Percentiles rank a stretch among this genome's conserved stretches.
Evolutionary conservation across 2,888 invertebrate species (phyloP).

Genomic region (Limnephilus rhombicus): DNA sequence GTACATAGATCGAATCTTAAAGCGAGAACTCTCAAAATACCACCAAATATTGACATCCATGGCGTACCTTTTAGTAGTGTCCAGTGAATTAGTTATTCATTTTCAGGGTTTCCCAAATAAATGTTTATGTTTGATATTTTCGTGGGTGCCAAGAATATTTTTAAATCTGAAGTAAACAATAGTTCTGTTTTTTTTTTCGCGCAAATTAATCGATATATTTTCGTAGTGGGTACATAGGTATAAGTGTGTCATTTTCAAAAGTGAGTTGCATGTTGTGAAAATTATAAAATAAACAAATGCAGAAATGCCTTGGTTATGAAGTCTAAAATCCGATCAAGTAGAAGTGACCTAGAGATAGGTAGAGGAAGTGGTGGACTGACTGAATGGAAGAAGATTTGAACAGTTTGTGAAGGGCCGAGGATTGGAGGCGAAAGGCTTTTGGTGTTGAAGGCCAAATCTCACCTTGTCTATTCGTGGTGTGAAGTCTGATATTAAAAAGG

Average conservation of each 20-base stretch:
- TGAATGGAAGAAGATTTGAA: neutral
- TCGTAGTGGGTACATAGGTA: too few relatives aligned
- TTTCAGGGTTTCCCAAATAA: too few relatives aligned
- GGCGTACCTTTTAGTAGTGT: neutral
- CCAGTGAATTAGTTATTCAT: too few relatives aligned
- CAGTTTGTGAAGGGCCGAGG: neutral
- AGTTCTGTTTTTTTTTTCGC: too few relatives aligned
- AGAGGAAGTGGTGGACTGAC: neutral
- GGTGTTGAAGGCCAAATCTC: neutral
- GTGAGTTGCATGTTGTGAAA: too few relatives aligned
- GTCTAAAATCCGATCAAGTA: neutral
- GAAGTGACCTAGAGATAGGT: neutral
- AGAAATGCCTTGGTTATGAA: neutral
- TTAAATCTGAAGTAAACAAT: too few relatives aligned
- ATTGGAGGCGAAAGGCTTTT: neutral
- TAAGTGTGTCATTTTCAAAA: too few relatives aligned
- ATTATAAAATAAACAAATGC: too few relatives aligned
- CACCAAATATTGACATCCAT: neutral
- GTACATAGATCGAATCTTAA: neutral
- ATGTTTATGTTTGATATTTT: too few relatives aligned
- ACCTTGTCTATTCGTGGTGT: neutral
- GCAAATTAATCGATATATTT: too few relatives aligned
- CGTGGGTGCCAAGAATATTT: too few relatives aligned
- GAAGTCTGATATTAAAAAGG: neutral
- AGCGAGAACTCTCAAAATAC: neutral